phyloP scores from a whole-genome alignment of 2,888 invertebrate genomes.

The Cosmia trapezina region DNA sequence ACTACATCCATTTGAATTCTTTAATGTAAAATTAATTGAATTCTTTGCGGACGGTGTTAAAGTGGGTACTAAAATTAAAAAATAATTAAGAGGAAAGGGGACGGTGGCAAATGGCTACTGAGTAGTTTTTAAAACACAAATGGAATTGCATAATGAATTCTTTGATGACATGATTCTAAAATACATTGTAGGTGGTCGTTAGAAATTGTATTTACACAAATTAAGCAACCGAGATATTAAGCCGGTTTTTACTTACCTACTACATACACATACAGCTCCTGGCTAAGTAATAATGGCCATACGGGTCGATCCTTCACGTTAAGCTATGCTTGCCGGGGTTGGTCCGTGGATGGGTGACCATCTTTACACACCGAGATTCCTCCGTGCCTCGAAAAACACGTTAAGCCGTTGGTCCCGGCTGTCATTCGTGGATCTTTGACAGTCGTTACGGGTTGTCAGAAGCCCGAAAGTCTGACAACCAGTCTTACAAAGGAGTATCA shows the following conservation, averaged over 20 bases:
- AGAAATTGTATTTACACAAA: background rate
- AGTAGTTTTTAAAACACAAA: slow-evolving; percentile 31
- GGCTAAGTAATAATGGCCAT: no score
- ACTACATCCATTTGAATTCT: slow-evolving; percentile 35
- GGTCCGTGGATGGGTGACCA: no score
- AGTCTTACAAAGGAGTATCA: no score
- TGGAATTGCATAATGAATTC: slow-evolving; percentile 31
- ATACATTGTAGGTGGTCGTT: background rate
- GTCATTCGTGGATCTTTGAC: no score
- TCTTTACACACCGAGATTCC: no score
- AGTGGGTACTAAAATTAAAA: slow-evolving; percentile 41
- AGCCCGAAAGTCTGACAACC: no score
- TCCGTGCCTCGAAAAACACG: no score
- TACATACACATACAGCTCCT: no score
- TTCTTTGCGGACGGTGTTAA: slow-evolving; percentile 28
- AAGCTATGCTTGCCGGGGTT: no score
- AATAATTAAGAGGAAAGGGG: slow-evolving; percentile 14
- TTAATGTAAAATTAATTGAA: slow-evolving; percentile 55
- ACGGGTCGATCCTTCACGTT: no score
- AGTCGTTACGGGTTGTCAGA: no score
- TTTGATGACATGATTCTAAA: background rate
- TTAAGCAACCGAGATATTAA: background rate
- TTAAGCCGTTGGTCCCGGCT: no score
- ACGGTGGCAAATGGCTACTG: slow-evolving; percentile 29
- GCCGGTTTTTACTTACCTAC: background rate